Conservation (phyloP, 2,797 vertebrate genomes). For the Typhlichthys eigenmanni region DNA sequence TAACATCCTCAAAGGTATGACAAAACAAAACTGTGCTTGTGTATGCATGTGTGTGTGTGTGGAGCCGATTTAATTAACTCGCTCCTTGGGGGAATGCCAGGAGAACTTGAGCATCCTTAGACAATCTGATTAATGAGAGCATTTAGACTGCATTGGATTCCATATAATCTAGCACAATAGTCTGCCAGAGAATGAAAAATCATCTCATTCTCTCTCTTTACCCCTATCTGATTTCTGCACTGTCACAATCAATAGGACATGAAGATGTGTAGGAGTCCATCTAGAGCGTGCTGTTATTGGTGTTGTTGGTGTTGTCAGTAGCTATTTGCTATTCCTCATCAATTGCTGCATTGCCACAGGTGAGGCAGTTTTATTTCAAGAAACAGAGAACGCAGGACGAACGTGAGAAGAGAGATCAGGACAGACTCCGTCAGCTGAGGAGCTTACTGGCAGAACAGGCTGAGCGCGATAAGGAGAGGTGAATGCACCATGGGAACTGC, state of each 20-base stretch:
- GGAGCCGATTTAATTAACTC: slow-evolving; percentile 69
- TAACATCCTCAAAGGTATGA: slow-evolving; percentile 41
- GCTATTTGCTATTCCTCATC: slow-evolving; percentile 33
- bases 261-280: slow-evolving; percentile 37
- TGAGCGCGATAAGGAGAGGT: slow-evolving; percentile 88
- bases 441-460: slow-evolving; percentile 85
- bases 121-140: slow-evolving; percentile 74
- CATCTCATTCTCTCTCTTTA: slow-evolving; percentile 69
- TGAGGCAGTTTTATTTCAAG: slow-evolving; percentile 84
- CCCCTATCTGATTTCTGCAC: slow-evolving; percentile 59
- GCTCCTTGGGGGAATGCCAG: slow-evolving; percentile 54
- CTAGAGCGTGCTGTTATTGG: slow-evolving; percentile 2
- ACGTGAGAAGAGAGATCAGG: slow-evolving; percentile 79
- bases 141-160: slow-evolving; percentile 71
- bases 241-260: slow-evolving; percentile 68
- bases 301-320: slow-evolving; percentile 34
- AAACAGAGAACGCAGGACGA: slow-evolving; percentile 81
- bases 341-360: slow-evolving; percentile 66
- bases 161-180: slow-evolving; percentile 54
- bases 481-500: slow-evolving; percentile 22
- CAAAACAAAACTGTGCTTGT: slow-evolving; percentile 27
- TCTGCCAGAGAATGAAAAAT: slow-evolving; percentile 69
- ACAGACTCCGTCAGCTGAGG: slow-evolving; percentile 81
- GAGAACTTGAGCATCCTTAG: slow-evolving; percentile 49
- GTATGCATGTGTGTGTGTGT: slow-evolving; percentile 25